phyloP scores from a whole-genome alignment of 2,888 invertebrate species.

The Spodoptera picta region DNA sequence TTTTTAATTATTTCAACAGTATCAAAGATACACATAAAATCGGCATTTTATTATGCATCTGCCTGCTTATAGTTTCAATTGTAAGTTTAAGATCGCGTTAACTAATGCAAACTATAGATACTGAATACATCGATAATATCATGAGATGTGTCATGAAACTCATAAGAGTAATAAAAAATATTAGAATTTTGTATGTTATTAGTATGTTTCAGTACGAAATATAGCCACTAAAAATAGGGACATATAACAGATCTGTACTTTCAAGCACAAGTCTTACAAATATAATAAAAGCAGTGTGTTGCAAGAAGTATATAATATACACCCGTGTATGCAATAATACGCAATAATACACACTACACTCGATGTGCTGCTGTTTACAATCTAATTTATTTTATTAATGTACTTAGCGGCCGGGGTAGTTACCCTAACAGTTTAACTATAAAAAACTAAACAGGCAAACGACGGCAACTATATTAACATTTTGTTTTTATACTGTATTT shows the following conservation, averaged over 20 bases:
- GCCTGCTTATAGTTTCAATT: too few species aligned
- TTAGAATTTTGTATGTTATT: too few species aligned
- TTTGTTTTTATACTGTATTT: conserved; percentile 23
- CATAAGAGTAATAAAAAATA: too few species aligned
- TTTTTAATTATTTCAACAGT: neutral
- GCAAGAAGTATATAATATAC: conserved; percentile 50
- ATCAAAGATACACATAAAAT: too few species aligned
- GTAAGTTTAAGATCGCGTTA: too few species aligned
- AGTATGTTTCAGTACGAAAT: too few species aligned
- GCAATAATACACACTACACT: conserved; percentile 55
- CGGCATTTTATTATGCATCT: too few species aligned
- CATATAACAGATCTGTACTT: neutral
- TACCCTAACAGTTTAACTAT: conserved; percentile 50
- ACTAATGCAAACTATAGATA: too few species aligned
- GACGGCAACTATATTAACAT: conserved; percentile 40
- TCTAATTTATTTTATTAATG: conserved; percentile 47
- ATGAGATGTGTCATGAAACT: too few species aligned
- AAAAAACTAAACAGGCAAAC: conserved; percentile 40
- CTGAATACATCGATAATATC: too few species aligned
- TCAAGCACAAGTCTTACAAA: conserved; percentile 10
- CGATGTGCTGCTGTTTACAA: conserved; percentile 57
- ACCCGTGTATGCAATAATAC: conserved; percentile 57
- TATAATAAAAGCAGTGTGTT: conserved; percentile 7
- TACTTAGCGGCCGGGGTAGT: conserved; percentile 49
- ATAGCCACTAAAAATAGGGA: too few species aligned